Evolutionary conservation across 2,888 invertebrate species (phyloP).

Genomic region (Microdon myrmicae): DNA sequence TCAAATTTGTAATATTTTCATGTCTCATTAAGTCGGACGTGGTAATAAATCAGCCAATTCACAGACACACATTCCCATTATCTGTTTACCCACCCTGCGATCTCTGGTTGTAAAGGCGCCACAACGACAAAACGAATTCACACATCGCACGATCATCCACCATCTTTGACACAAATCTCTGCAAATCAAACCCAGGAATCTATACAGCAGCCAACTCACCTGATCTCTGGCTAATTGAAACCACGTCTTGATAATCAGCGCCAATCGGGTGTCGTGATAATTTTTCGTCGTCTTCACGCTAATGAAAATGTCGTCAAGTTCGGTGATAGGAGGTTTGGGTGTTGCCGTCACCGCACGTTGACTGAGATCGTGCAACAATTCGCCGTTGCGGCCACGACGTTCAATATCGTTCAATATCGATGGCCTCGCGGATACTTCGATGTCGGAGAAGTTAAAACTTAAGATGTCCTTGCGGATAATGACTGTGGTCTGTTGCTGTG

Average conservation of each 20-base stretch:
- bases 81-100: no score
- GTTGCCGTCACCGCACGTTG: conserved; percentile 66
- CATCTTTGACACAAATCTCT: not conserved
- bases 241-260: conserved; percentile 93
- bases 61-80: no score
- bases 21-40: no score
- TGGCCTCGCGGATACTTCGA: conserved; percentile 64
- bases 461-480: conserved; percentile 66
- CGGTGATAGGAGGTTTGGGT: conserved; percentile 73
- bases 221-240: conserved; percentile 90
- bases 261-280: conserved; percentile 86
- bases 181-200: not conserved
- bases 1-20: no score
- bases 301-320: conserved; percentile 89
- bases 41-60: no score
- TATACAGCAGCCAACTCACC: conserved; percentile 70
- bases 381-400: conserved; percentile 63
- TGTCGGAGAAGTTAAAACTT: conserved; percentile 66
- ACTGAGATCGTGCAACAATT: conserved; percentile 63
- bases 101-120: no score
- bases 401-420: conserved; percentile 60
- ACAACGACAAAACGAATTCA: no score
- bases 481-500: conserved; percentile 60
- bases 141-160: conserved; percentile 4
- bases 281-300: conserved; percentile 94